phyloP scores from a whole-genome alignment of 1,140 invertebrate genomes.

The Cyclargus thomasi region DNA sequence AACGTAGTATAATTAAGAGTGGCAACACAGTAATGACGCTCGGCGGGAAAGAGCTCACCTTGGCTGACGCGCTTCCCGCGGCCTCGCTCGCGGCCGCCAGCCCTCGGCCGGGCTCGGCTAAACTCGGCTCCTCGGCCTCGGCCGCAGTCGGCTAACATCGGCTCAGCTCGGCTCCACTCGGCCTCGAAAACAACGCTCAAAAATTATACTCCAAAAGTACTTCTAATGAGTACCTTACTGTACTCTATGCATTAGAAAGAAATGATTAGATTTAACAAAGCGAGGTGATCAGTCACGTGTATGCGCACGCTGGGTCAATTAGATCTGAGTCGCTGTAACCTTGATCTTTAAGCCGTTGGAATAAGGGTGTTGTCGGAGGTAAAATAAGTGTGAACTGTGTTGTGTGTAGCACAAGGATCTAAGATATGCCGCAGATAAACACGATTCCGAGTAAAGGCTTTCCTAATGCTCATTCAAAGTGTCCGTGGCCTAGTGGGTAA shows the following conservation, averaged over 20 bases:
- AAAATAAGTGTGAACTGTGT: too few relatives aligned
- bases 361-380: too few relatives aligned
- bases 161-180: slow-evolving; percentile 31
- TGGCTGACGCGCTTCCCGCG: slow-evolving; percentile 62
- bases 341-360: too few relatives aligned
- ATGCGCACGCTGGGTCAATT: not conserved
- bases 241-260: not conserved
- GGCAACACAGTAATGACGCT: slow-evolving; percentile 52
- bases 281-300: not conserved
- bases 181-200: not conserved
- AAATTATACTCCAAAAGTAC: not conserved
- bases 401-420: not conserved
- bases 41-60: slow-evolving; percentile 64
- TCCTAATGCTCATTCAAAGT: not conserved
- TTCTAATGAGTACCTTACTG: not conserved
- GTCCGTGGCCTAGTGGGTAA: too few relatives aligned
- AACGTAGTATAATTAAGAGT: slow-evolving; percentile 36
- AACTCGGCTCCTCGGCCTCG: slow-evolving; percentile 33
- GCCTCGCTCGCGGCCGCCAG: slow-evolving; percentile 58
- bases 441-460: not conserved
- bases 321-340: too few relatives aligned
- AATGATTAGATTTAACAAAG: slow-evolving; percentile 15
- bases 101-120: slow-evolving; percentile 37
- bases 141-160: slow-evolving; percentile 25
- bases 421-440: not conserved